phyloP scores from a whole-genome alignment of 2,888 invertebrate genomes.

The Chrysomela aeneicollis region DNA sequence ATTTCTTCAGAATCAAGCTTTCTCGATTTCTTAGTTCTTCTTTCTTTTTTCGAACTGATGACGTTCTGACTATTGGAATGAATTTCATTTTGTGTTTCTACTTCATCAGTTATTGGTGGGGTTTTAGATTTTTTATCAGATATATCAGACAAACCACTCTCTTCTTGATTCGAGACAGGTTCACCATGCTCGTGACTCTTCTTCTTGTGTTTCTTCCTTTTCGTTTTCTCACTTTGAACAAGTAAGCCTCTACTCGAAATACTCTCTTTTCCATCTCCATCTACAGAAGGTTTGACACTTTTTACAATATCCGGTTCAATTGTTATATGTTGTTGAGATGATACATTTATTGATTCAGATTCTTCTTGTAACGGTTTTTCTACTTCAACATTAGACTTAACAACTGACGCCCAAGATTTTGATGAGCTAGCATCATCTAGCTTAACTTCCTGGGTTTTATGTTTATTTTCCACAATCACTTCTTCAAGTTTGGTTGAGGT shows the following conservation, averaged over 20 bases:
- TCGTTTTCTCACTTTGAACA: constrained; percentile 5
- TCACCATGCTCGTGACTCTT: constrained; percentile 6
- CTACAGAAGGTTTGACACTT: neutral
- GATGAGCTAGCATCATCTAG: constrained; percentile 14
- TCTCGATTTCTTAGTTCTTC: constrained; percentile 29
- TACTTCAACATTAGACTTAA: constrained; percentile 25
- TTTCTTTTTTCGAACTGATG: constrained; percentile 31
- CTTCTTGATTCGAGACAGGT: neutral
- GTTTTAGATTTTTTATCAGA: neutral
- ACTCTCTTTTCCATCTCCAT: neutral
- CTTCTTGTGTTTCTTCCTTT: constrained; percentile 20
- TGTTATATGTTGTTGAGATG: neutral
- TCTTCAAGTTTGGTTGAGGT: neutral
- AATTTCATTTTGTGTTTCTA: neutral
- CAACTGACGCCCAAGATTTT: constrained; percentile 42
- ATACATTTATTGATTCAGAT: neutral
- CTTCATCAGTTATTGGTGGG: neutral
- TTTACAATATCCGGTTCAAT: neutral
- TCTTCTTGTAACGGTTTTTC: constrained; percentile 2
- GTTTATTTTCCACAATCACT: neutral
- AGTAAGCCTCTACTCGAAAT: neutral
- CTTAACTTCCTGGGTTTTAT: constrained; percentile 17
- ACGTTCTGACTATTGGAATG: no score
- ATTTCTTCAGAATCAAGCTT: constrained; percentile 3
- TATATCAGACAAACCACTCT: neutral